phyloP scores from a whole-genome alignment of 2,888 invertebrate species.

The Taenaris catops region DNA sequence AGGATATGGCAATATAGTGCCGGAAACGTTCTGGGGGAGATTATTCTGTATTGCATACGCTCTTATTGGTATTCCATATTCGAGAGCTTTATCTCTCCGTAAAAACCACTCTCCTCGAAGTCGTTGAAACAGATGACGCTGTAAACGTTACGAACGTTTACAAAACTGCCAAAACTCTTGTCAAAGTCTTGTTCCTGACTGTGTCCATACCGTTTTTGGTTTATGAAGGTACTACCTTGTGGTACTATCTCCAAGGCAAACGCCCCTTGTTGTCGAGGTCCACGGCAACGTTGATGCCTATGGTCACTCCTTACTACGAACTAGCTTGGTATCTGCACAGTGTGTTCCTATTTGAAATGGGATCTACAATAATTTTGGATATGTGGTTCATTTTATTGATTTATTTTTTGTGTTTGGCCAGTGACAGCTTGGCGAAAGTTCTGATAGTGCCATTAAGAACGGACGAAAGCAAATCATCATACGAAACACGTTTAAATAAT shows the following conservation, averaged over 20 bases:
- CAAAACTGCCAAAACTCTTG: constrained; percentile 29
- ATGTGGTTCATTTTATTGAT: constrained; percentile 50
- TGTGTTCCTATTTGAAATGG: constrained; percentile 37
- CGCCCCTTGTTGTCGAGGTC: constrained; percentile 43
- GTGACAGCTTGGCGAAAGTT: constrained; percentile 34
- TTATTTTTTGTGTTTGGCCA: constrained; percentile 39
- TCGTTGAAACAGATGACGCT: constrained; percentile 31
- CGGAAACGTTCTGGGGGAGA: constrained; percentile 89
- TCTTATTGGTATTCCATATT: constrained; percentile 93
- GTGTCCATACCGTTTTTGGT: constrained; percentile 33
- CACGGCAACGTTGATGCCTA: constrained; percentile 48
- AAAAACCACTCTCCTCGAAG: constrained; percentile 37
- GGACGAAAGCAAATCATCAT: constrained; percentile 28
- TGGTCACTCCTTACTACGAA: constrained; percentile 50
- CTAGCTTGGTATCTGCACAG: constrained; percentile 43
- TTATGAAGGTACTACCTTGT: constrained; percentile 39
- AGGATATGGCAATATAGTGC: constrained; percentile 96
- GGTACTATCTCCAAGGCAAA: constrained; percentile 39
- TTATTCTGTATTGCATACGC: constrained; percentile 91
- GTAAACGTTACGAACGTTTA: constrained; percentile 28
- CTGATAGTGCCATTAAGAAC: constrained; percentile 29
- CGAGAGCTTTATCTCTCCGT: constrained; percentile 40
- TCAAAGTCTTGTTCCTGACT: constrained; percentile 29
- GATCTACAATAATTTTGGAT: constrained; percentile 39
- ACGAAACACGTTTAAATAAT: constrained; percentile 36